A percentile compares a stretch with the other conserved stretches of the same genome.
phyloP scores from a whole-genome alignment of 2,113 vertebrate species.

The Apteryx owenii region DNA sequence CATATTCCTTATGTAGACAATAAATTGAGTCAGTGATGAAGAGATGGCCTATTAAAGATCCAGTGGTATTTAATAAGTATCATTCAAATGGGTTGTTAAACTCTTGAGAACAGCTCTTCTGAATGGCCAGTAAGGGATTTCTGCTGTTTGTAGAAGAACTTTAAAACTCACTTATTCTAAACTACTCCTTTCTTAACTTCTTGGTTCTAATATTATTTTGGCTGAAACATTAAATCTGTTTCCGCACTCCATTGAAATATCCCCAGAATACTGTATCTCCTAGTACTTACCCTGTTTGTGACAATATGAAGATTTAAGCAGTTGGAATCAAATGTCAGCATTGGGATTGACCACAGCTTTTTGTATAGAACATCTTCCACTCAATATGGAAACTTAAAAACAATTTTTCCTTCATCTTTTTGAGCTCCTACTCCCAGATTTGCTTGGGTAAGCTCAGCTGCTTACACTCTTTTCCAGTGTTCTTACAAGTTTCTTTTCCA shows the following conservation, averaged over 20 bases:
- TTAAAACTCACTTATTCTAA: not conserved
- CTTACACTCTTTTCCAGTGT: not conserved
- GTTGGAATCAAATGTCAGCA: not conserved
- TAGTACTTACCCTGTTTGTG: not conserved
- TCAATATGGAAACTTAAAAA: not conserved
- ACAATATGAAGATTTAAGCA: not conserved
- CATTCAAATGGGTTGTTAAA: not conserved
- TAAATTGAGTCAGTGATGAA: not conserved
- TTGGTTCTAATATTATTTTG: not conserved
- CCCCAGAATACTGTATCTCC: not conserved
- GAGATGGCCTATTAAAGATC: not conserved
- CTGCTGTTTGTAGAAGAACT: not conserved
- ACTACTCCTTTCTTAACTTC: not conserved
- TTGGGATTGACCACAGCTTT: not conserved
- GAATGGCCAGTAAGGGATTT: not conserved
- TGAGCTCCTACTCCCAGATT: not conserved
- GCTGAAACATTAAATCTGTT: not conserved
- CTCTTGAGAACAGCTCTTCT: not conserved
- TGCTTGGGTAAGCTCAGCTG: not conserved
- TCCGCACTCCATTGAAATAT: not conserved
- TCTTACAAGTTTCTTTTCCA: not conserved
- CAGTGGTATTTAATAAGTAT: not conserved
- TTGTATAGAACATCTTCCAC: not conserved
- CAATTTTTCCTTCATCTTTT: not conserved
- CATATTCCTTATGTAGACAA: not conserved